Evolutionary conservation across 1,140 invertebrate genomes (phyloP).

Genomic region (Pseudobourletiella spinata): DNA sequence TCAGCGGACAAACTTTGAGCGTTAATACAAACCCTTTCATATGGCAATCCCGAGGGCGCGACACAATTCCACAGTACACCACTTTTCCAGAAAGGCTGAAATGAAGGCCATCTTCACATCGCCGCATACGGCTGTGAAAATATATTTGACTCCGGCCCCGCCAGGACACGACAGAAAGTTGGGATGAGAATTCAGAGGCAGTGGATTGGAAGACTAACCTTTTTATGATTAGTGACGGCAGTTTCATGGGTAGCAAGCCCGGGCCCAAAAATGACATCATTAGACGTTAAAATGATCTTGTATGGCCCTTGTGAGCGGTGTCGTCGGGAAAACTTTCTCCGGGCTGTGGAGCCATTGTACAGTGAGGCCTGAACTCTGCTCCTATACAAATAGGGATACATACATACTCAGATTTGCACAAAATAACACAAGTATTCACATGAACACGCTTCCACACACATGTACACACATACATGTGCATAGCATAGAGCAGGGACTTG

Average conservation of each 20-base stretch:
- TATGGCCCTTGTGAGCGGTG: slow-evolving; percentile 56
- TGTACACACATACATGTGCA: background rate
- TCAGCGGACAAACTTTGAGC: too few species aligned
- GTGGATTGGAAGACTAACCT: slow-evolving; percentile 21
- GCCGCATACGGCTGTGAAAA: background rate
- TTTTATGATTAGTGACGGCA: slow-evolving; percentile 7
- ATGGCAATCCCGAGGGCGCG: too few species aligned
- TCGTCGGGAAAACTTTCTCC: slow-evolving; percentile 19
- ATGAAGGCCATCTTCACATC: too few species aligned
- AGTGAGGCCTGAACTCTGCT: background rate
- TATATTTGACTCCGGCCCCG: too few species aligned
- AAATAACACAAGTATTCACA: too few species aligned
- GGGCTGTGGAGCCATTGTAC: slow-evolving; percentile 2
- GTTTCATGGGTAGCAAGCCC: slow-evolving; percentile 35
- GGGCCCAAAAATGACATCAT: slow-evolving; percentile 64
- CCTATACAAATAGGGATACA: too few species aligned
- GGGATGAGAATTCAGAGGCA: background rate
- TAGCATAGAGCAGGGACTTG: too few species aligned
- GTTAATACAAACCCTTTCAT: too few species aligned
- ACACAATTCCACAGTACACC: too few species aligned
- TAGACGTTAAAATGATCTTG: slow-evolving; percentile 61
- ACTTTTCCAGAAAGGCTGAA: too few species aligned
- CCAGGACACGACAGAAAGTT: slow-evolving; percentile 8
- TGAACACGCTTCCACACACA: background rate
- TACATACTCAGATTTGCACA: too few species aligned